Conservation (phyloP, 2,113 vertebrate genomes). For the Sinosuthora webbiana region DNA sequence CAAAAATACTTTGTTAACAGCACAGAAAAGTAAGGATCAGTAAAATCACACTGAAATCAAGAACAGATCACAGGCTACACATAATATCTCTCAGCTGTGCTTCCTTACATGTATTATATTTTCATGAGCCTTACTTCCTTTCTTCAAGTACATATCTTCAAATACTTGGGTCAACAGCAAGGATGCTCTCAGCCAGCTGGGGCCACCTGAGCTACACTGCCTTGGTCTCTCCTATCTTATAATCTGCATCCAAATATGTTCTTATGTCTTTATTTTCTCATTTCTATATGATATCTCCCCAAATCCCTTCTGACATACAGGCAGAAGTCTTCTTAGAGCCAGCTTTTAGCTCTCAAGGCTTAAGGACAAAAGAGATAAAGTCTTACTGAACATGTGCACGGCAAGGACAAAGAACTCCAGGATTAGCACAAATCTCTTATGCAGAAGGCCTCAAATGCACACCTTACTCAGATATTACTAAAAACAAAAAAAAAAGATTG, state of each 20-base stretch:
- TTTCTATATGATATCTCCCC: not conserved
- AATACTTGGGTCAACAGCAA: not conserved
- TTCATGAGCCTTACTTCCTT: not conserved
- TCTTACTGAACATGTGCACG: not conserved
- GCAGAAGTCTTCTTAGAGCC: not conserved
- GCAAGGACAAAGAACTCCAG: not conserved
- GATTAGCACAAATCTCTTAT: not conserved
- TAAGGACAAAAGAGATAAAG: not conserved
- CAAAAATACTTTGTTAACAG: not conserved
- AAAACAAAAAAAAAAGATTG: not conserved
- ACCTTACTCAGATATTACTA: not conserved
- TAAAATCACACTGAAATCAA: not conserved
- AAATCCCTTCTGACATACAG: not conserved
- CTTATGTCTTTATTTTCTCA: not conserved
- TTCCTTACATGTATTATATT: not conserved
- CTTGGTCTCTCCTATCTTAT: not conserved
- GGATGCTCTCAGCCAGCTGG: not conserved
- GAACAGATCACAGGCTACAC: not conserved
- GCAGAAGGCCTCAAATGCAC: not conserved
- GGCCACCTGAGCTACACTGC: not conserved
- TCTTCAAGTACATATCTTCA: not conserved
- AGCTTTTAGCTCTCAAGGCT: not conserved
- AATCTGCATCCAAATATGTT: not conserved
- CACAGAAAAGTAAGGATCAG: not conserved
- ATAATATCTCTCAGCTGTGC: not conserved